Evolutionary conservation across 1,140 invertebrate species (phyloP).

Genomic region (Phortica variegata): DNA sequence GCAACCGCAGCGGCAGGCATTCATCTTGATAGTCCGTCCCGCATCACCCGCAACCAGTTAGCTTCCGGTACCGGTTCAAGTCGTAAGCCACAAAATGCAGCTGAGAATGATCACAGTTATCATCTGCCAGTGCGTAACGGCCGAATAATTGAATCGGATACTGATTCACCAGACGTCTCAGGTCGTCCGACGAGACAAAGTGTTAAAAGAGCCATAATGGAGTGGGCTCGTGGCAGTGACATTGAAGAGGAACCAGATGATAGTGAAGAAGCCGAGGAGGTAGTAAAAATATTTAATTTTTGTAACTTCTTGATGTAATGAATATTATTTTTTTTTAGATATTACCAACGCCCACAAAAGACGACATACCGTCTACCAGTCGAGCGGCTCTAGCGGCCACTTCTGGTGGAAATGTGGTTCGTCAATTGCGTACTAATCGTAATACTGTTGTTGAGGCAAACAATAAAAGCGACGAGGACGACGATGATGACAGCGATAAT

Average conservation of each 20-base stretch:
- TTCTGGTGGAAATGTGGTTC: too few species aligned
- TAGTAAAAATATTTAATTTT: slow-evolving; percentile 5
- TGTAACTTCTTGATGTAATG: not conserved
- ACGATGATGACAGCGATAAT: slow-evolving; percentile 48
- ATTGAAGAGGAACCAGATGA: slow-evolving; percentile 38
- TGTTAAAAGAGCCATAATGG: slow-evolving; percentile 38
- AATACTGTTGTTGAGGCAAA: slow-evolving; percentile 36
- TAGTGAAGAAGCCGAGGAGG: slow-evolving; percentile 50
- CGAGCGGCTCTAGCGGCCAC: slow-evolving; percentile 27
- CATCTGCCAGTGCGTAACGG: slow-evolving; percentile 49
- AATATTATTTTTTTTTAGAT: slow-evolving; percentile 28
- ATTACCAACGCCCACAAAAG: slow-evolving; percentile 52
- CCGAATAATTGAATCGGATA: slow-evolving; percentile 47
- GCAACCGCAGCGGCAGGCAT: slow-evolving; percentile 25
- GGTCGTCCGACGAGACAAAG: slow-evolving; percentile 43
- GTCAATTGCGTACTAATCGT: slow-evolving; percentile 49
- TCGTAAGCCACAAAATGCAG: slow-evolving; percentile 18
- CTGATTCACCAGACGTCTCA: slow-evolving; percentile 37
- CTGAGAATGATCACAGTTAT: slow-evolving; percentile 54
- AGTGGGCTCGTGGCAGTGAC: slow-evolving; percentile 46
- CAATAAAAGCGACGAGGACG: slow-evolving; percentile 30
- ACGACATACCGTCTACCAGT: slow-evolving; percentile 46
- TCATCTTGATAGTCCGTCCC: slow-evolving; percentile 35
- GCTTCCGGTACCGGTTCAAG: slow-evolving; percentile 7
- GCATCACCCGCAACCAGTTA: slow-evolving; percentile 39